A percentile compares a stretch with the other conserved stretches of the same genome.
phyloP scores from a whole-genome alignment of 2,888 invertebrate genomes.

The Epistrophe eligans region DNA sequence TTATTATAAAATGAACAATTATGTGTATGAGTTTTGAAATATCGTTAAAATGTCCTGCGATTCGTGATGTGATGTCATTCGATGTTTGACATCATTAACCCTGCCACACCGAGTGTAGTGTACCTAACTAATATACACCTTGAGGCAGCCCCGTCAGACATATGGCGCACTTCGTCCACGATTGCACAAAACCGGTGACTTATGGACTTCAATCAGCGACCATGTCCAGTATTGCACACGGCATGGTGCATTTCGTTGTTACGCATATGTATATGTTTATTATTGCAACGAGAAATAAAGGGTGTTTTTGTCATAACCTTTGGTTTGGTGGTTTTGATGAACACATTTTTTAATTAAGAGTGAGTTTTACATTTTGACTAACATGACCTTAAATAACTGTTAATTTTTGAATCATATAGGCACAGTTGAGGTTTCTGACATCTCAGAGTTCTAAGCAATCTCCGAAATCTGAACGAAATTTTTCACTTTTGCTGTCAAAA shows the following conservation, averaged over 20 bases:
- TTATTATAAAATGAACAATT: slow-evolving; percentile 53
- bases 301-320: background rate
- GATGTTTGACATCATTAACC: slow-evolving; percentile 68
- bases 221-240: slow-evolving; percentile 48
- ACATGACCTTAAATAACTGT: too few species aligned
- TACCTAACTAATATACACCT: slow-evolving; percentile 5
- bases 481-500: too few species aligned
- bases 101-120: slow-evolving; percentile 23
- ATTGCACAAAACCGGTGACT: slow-evolving; percentile 56
- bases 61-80: slow-evolving; percentile 27
- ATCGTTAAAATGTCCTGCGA: slow-evolving; percentile 48
- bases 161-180: slow-evolving; percentile 52
- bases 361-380: too few species aligned
- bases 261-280: too few species aligned
- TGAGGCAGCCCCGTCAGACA: slow-evolving; percentile 36
- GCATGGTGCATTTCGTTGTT: slow-evolving; percentile 30
- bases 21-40: slow-evolving; percentile 35
- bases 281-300: slow-evolving; percentile 3
- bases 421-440: too few species aligned
- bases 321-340: background rate
- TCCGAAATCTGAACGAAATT: too few species aligned
- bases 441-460: too few species aligned
- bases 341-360: too few species aligned
- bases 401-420: too few species aligned
- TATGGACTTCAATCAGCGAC: slow-evolving; percentile 64